Percentiles rank a stretch among this genome's conserved stretches.
Conservation (phyloP, 1,140 invertebrate genomes). For the Cotesia chilonis region DNA sequence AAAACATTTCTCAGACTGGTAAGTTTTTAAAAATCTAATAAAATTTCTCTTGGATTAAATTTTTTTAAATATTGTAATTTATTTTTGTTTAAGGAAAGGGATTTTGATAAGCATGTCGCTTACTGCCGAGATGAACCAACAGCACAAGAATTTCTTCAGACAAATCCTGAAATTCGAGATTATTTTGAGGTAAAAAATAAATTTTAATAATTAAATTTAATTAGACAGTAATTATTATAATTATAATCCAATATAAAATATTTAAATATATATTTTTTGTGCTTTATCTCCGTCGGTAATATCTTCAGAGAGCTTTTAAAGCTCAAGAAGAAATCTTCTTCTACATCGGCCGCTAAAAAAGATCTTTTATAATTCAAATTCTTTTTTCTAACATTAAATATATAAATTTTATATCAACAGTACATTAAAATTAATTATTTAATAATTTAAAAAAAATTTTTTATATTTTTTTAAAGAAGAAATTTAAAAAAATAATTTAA, state of each 20-base stretch:
- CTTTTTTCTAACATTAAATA: not conserved
- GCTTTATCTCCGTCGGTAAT: no score
- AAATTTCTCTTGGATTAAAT: slow-evolving; percentile 13
- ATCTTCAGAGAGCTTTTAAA: no score
- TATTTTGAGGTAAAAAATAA: slow-evolving; percentile 80
- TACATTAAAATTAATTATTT: no score
- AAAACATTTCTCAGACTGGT: slow-evolving; percentile 86
- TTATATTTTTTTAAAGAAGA: no score
- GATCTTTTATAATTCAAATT: no score
- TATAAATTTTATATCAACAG: not conserved
- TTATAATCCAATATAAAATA: not conserved
- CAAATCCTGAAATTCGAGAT: slow-evolving; percentile 74
- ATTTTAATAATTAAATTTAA: not conserved
- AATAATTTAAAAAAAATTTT: no score
- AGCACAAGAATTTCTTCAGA: slow-evolving; percentile 81
- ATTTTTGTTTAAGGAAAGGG: slow-evolving; percentile 74
- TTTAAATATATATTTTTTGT: no score
- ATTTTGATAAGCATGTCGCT: slow-evolving; percentile 92
- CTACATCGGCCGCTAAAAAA: no score
- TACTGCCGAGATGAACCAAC: slow-evolving; percentile 88
- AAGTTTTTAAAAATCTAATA: slow-evolving; percentile 47
- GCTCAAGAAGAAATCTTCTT: no score
- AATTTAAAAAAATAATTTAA: no score
- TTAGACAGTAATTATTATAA: not conserved
- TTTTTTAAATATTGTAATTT: slow-evolving; percentile 29